Percentiles rank a stretch among this genome's conserved stretches.
These are phyloP conservation scores for Sepiola atlantica DNA, from an alignment of 2,888 invertebrate genomes.

Conservation along the genomic window DNA sequence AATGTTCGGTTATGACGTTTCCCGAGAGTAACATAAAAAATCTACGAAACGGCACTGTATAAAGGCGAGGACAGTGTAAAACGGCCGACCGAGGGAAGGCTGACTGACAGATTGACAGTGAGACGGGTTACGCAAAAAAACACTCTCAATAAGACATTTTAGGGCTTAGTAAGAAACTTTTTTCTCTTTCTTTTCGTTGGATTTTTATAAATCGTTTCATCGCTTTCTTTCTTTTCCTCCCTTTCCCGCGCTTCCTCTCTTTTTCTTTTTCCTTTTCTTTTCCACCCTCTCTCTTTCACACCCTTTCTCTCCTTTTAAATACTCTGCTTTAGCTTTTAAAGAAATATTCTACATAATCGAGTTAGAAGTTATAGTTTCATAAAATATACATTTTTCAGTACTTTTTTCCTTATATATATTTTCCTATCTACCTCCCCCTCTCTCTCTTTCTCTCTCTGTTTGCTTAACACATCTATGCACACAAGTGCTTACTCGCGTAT, in stretches of 20 bases:
- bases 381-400: not conserved
- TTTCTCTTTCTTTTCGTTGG: not conserved
- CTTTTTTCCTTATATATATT: not conserved
- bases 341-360: too few relatives aligned
- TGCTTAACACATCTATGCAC: not conserved
- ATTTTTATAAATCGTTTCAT: not conserved
- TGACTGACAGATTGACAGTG: not conserved
- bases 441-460: not conserved
- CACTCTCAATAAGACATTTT: not conserved
- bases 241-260: not conserved
- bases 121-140: not conserved
- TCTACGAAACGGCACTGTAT: not conserved
- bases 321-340: too few relatives aligned
- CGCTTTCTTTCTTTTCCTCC: not conserved
- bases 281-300: too few relatives aligned
- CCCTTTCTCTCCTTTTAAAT: too few relatives aligned
- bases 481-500: not conserved
- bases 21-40: not conserved
- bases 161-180: not conserved
- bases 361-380: too few relatives aligned
- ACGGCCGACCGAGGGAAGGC: not conserved
- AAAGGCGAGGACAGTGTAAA: not conserved
- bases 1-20: not conserved
- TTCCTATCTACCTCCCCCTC: not conserved
- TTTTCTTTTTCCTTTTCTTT: not conserved